These are phyloP conservation scores for Nematolebias whitei DNA, from an alignment of 2,113 vertebrate species.

Conservation along the genomic window DNA sequence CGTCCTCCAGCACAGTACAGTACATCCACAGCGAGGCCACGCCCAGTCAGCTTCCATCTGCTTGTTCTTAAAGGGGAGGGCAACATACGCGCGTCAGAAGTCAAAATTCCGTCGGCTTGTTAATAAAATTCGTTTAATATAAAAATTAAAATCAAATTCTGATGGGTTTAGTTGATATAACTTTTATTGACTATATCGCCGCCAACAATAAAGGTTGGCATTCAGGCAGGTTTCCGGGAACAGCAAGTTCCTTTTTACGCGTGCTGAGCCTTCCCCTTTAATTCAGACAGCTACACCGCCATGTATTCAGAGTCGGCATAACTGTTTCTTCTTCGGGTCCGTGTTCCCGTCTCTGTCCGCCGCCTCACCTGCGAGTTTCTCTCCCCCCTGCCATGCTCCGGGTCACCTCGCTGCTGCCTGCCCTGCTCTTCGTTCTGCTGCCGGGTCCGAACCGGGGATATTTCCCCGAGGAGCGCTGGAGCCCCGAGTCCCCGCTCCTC, in stretches of 20 bases:
- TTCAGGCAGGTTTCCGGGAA: neutral
- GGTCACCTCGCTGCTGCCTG: conserved; percentile 57
- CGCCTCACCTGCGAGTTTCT: conserved; percentile 17
- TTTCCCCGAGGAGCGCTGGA: conserved; percentile 90
- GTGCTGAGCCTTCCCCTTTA: conserved; percentile 58
- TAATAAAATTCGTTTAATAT: fast-evolving
- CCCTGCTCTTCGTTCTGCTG: conserved; percentile 68
- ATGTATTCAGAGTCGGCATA: conserved; percentile 61
- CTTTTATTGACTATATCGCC: neutral
- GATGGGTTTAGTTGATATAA: no score
- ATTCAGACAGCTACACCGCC: conserved; percentile 43
- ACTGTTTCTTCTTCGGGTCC: conserved; percentile 32
- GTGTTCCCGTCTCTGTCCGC: conserved; percentile 33
- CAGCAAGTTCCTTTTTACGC: conserved; percentile 9
- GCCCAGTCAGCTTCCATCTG: conserved; percentile 24
- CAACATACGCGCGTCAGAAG: neutral
- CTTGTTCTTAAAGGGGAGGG: conserved; percentile 68
- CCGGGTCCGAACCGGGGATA: conserved; percentile 73
- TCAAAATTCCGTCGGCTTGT: neutral
- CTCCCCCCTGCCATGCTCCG: conserved; percentile 67
- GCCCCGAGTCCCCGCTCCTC: conserved; percentile 85
- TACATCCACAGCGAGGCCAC: conserved; percentile 12
- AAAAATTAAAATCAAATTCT: no score
- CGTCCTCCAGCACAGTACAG: neutral
- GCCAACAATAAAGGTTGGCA: neutral